These are phyloP conservation scores for Hylia prasina DNA, from an alignment of 2,113 vertebrate genomes.

Conservation along the genomic window DNA sequence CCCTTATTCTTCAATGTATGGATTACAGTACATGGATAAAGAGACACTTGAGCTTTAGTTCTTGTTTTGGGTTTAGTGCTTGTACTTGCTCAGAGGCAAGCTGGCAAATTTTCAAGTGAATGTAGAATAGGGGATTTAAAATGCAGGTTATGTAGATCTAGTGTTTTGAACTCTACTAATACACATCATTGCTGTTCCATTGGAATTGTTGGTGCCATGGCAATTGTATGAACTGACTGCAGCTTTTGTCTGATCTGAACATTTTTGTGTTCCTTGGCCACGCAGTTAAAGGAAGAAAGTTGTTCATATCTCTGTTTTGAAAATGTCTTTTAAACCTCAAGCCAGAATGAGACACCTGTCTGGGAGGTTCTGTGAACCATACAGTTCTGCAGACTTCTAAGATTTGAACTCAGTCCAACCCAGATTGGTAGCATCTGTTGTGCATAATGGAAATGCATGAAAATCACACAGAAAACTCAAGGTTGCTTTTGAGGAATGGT, in stretches of 20 bases:
- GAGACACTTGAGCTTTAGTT: background rate
- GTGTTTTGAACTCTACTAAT: background rate
- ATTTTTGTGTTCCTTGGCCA: background rate
- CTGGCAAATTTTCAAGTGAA: background rate
- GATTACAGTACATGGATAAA: background rate
- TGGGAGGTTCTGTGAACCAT: background rate
- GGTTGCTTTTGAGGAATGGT: background rate
- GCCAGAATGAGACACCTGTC: background rate
- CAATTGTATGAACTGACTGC: background rate
- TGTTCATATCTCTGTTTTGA: background rate
- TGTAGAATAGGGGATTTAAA: background rate
- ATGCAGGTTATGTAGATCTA: background rate
- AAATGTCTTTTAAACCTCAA: background rate
- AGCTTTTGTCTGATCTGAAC: background rate
- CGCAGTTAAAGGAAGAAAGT: background rate
- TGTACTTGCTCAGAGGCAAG: background rate
- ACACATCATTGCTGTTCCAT: background rate
- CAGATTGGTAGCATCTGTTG: constrained; percentile 3
- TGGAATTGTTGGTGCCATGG: background rate
- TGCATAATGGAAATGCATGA: background rate
- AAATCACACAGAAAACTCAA: background rate
- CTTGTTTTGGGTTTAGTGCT: background rate
- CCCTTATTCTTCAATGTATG: background rate
- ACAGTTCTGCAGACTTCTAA: background rate
- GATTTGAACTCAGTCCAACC: background rate